These are phyloP conservation scores for Drosophila grimshawi DNA, from an alignment of 1,140 invertebrate species.

Conservation along the genomic window DNA sequence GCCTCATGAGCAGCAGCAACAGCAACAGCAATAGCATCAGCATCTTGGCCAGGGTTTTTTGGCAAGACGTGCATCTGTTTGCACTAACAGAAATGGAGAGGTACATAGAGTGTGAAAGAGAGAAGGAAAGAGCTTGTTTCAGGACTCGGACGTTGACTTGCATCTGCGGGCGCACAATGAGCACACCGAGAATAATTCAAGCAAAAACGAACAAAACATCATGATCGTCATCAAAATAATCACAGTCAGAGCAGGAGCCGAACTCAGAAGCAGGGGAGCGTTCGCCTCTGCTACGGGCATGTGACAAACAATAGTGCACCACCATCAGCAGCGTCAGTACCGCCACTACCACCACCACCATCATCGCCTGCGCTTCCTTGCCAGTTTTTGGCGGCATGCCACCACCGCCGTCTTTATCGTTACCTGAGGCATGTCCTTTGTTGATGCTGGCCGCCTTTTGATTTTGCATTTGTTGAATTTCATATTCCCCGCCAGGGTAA, in stretches of 20 bases:
- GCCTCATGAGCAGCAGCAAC: constrained; percentile 7
- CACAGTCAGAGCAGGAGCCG: constrained; percentile 55
- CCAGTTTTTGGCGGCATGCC: constrained; percentile 70
- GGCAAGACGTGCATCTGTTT: constrained; percentile 74
- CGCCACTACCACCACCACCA: constrained; percentile 10
- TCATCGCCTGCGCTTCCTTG: constrained; percentile 48
- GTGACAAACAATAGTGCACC: constrained; percentile 69
- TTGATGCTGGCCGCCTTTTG: constrained; percentile 57
- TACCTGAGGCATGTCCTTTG: constrained; percentile 68
- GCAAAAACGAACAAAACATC: constrained; percentile 25
- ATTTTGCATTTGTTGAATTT: constrained; percentile 50
- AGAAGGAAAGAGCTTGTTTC: background rate
- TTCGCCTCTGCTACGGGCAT: background rate
- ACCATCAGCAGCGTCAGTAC: constrained; percentile 16
- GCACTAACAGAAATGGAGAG: constrained; percentile 23
- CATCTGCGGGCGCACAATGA: constrained; percentile 75
- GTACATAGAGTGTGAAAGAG: background rate
- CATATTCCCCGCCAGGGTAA: constrained; percentile 60
- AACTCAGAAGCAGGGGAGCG: background rate
- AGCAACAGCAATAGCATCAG: constrained; percentile 13
- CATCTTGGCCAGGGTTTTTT: constrained; percentile 53
- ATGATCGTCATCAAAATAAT: constrained; percentile 55
- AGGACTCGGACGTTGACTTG: constrained; percentile 77
- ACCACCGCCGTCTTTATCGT: constrained; percentile 8
- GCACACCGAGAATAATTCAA: constrained; percentile 45